phyloP scores from a whole-genome alignment of 30 jellyfish, hydroid and myxozoan species.

The Cassiopea xamachana region DNA sequence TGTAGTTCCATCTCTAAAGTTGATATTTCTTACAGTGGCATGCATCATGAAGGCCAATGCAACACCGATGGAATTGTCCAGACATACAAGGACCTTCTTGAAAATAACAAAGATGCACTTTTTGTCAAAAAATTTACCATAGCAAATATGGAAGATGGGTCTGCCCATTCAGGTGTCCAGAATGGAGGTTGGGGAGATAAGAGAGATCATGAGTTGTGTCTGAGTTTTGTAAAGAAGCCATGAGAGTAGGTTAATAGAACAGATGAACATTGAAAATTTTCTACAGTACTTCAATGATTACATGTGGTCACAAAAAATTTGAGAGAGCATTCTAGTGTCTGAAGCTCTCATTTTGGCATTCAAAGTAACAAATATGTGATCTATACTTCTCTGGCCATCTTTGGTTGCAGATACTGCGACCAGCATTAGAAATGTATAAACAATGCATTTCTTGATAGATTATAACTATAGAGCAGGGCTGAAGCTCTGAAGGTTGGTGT shows the following conservation, averaged over 20 bases:
- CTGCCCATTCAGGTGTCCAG: slow-evolving; percentile 48
- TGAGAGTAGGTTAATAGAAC: background rate
- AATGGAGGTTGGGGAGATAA: slow-evolving; percentile 99
- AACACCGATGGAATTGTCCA: slow-evolving; percentile 62
- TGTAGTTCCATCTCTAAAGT: background rate
- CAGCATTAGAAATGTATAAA: too few species aligned
- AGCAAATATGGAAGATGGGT: slow-evolving; percentile 34
- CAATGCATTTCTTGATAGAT: too few species aligned
- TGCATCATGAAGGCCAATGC: slow-evolving; percentile 89
- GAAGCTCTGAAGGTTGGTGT: too few species aligned
- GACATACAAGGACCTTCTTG: slow-evolving; percentile 59
- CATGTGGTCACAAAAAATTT: too few species aligned
- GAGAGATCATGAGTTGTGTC: slow-evolving; percentile 89
- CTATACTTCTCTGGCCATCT: too few species aligned
- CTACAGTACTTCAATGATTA: background rate
- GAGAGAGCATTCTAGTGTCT: too few species aligned
- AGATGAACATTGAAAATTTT: background rate
- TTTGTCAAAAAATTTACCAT: slow-evolving; percentile 35
- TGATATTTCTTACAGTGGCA: slow-evolving; percentile 71
- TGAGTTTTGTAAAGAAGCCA: slow-evolving; percentile 59
- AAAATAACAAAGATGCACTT: slow-evolving; percentile 58
- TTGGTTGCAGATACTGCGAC: too few species aligned
- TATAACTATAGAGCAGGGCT: too few species aligned
- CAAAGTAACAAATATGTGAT: too few species aligned
- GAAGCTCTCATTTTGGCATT: too few species aligned